These are phyloP conservation scores for Rhinogobio ventralis DNA, from an alignment of 2,797 vertebrate genomes.

Conservation along the genomic window DNA sequence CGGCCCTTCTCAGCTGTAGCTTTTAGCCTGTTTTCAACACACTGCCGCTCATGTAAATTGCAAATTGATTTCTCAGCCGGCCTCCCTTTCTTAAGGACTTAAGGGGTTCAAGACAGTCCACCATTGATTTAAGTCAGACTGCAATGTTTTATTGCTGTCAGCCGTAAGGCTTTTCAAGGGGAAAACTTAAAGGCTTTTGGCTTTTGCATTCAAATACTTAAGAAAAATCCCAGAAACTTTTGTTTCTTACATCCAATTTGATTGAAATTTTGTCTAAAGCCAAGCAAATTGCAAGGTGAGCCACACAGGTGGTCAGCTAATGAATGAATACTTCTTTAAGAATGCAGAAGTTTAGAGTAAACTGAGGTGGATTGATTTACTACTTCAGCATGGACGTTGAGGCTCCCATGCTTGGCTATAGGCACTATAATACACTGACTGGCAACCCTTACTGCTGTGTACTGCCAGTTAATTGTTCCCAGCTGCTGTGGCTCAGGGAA, in stretches of 20 bases:
- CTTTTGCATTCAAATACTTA: conserved; percentile 23
- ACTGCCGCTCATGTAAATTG: conserved; percentile 80
- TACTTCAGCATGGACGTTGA: conserved; percentile 57
- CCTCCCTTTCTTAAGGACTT: conserved; percentile 80
- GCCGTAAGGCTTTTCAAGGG: conserved; percentile 78
- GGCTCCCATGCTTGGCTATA: conserved; percentile 63
- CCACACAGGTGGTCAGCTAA: background rate
- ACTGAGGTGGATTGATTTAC: conserved; percentile 60
- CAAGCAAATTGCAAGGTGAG: background rate
- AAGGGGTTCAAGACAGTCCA: conserved; percentile 77
- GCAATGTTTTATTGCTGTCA: conserved; percentile 82
- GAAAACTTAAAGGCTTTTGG: conserved; percentile 60
- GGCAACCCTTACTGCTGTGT: conserved; percentile 72
- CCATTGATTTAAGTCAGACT: conserved; percentile 79
- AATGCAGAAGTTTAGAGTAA: conserved; percentile 31
- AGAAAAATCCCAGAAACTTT: conserved; percentile 7
- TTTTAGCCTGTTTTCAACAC: conserved; percentile 77
- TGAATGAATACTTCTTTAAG: background rate
- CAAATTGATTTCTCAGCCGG: conserved; percentile 78
- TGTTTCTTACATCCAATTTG: background rate
- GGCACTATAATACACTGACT: conserved; percentile 69
- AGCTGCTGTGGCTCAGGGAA: conserved; percentile 75
- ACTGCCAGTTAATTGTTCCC: conserved; percentile 80
- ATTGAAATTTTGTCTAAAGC: conserved; percentile 9
- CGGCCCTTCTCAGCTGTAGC: conserved; percentile 65